phyloP scores from a whole-genome alignment of 2,888 invertebrate species.

The Ecliptopera silaceata region DNA sequence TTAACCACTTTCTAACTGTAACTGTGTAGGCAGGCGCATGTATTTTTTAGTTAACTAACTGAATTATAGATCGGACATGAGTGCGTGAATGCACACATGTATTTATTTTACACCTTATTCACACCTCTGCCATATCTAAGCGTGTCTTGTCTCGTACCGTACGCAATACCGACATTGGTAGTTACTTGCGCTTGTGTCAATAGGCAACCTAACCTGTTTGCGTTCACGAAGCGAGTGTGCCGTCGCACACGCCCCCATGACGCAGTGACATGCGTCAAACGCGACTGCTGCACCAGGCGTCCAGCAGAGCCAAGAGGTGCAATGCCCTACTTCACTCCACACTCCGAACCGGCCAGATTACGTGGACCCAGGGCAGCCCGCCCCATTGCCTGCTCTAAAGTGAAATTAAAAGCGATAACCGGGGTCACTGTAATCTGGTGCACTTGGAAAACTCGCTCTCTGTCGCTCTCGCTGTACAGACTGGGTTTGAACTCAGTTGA shows the following conservation, averaged over 20 bases:
- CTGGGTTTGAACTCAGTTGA: constrained; percentile 27
- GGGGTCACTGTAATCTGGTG: constrained; percentile 41
- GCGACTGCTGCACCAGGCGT: constrained; percentile 66
- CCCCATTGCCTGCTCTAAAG: constrained; percentile 26
- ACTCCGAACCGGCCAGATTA: constrained; percentile 25
- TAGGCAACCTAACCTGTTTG: constrained; percentile 22
- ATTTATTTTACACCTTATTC: constrained; percentile 11
- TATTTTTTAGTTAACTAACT: background rate
- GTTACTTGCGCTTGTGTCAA: constrained; percentile 26
- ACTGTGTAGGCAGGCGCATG: background rate
- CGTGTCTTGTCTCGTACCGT: constrained; percentile 22
- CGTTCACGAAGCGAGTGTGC: constrained; percentile 22
- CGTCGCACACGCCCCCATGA: constrained; percentile 68
- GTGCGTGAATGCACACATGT: constrained; percentile 24
- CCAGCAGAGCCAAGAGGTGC: constrained; percentile 60
- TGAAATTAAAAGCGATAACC: constrained; percentile 12
- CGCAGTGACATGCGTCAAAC: constrained; percentile 81
- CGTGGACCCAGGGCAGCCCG: constrained; percentile 29
- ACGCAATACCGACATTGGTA: constrained; percentile 19
- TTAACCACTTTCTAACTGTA: background rate
- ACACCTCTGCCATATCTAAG: constrained; percentile 16
- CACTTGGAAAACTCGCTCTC: constrained; percentile 44
- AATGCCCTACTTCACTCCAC: constrained; percentile 41
- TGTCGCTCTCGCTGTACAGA: constrained; percentile 42
- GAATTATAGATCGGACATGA: background rate